These are phyloP conservation scores for Helicoverpa armigera DNA, from an alignment of 1,140 invertebrate species.

Conservation along the genomic window DNA sequence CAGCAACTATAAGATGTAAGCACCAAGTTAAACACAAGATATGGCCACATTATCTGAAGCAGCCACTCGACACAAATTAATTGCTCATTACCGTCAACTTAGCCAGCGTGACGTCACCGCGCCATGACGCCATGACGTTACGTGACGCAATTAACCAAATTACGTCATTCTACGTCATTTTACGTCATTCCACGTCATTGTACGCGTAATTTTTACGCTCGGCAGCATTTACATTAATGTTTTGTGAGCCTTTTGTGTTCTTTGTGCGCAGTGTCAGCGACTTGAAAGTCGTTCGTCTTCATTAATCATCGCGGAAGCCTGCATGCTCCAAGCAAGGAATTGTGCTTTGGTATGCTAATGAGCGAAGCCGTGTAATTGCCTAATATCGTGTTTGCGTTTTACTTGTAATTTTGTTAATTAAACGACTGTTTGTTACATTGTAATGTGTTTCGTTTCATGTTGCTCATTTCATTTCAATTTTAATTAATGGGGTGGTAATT, in stretches of 20 bases:
- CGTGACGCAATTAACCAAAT: conserved; percentile 28
- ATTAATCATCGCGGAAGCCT: conserved; percentile 34
- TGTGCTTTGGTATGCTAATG: conserved; percentile 18
- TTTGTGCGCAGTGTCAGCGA: conserved; percentile 25
- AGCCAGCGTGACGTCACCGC: neutral
- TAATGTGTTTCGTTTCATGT: no score
- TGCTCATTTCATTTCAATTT: no score
- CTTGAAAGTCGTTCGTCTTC: conserved; percentile 38
- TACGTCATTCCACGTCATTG: neutral
- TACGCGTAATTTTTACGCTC: conserved; percentile 27
- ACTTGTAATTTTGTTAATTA: neutral
- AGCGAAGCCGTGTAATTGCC: neutral
- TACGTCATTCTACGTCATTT: conserved; percentile 7
- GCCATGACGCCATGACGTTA: neutral
- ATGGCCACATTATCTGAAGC: conserved; percentile 20
- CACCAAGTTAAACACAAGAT: neutral
- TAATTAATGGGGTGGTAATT: no score
- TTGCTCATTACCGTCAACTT: conserved; percentile 35
- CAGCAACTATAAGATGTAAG: no score
- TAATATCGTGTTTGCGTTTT: neutral
- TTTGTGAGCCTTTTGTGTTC: conserved; percentile 31
- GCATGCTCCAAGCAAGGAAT: conserved; percentile 22
- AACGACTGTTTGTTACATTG: no score
- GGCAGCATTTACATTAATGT: conserved; percentile 23
- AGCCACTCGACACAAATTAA: conserved; percentile 26